Base-by-base conservation (phyloP, 2,797 vertebrate genomes). In the Salmo trutta region DNA sequence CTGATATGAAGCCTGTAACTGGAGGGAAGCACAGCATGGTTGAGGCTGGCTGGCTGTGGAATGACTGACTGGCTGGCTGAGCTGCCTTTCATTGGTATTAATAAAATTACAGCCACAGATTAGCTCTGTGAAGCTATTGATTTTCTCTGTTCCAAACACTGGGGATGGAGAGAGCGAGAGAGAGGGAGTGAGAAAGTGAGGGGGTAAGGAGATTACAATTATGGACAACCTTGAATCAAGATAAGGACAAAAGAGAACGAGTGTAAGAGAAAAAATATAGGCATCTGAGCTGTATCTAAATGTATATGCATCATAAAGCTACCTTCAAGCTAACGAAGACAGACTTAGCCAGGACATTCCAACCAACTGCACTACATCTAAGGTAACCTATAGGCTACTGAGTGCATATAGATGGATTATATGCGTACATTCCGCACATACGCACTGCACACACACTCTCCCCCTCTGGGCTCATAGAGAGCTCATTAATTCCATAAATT, bases 401-500 rank as follows among this genome's bases (percentile, higher is more conserved):
- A 36, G 4, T 17, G 84, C 87, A 84, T 88, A 89, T 73, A 90
- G 83, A 81, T 76, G 80, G 79, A 85, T 88, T 86, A 87, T 83
- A 77, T 85, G 81, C 89, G 87, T 90, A 88, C 86, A 89, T 85
- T 87, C 82, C 84, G 79, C 77, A 81, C 41, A 15, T 59, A 59
- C 70, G 71, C 79, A 85, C 83, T 78, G 76, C 84, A 59, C 56
- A n/a, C 68, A 78, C 87, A 74, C 76, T 81, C 71, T 74, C 36
- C 36, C 75, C 78, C 86, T 82, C 59, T 74, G 90, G 87, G 81
- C 79, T 91, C 85, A 77, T 92, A 89, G 85, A 93, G 91, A 85
- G 82, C 85, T 91, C 84, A 92, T 93, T 93, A 91, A 93, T 92
- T 91, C 85, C 85, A 86, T 82, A 87, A 91, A 93, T 93, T 87